phyloP scores from a whole-genome alignment of 2,113 vertebrate species.

The Vidua macroura region DNA sequence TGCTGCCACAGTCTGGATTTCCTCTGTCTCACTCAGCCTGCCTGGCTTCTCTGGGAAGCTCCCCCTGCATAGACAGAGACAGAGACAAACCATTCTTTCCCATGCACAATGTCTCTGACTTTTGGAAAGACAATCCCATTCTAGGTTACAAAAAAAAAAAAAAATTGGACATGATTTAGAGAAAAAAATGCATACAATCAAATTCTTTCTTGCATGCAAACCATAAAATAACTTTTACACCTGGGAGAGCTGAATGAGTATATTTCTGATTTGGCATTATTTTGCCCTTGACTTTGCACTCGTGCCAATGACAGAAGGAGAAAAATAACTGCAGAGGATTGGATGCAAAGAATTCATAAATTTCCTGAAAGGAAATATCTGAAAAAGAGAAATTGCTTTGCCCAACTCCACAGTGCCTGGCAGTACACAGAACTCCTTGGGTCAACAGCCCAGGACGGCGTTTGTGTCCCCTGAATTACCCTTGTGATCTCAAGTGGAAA shows the following conservation, averaged over 20 bases:
- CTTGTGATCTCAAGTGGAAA: slow-evolving; percentile 53
- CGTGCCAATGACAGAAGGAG: slow-evolving; percentile 28
- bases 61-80: background rate
- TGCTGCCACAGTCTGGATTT: background rate
- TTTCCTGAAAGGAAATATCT: background rate
- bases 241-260: slow-evolving; percentile 32
- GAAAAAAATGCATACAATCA: slow-evolving; percentile 5
- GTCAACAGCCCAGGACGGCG: slow-evolving; percentile 33
- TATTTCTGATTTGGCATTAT: slow-evolving; percentile 8
- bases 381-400: background rate
- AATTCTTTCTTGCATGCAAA: slow-evolving; percentile 40
- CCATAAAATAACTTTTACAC: slow-evolving; percentile 53
- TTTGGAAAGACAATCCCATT: background rate
- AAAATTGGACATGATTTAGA: background rate
- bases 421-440: background rate
- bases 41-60: background rate
- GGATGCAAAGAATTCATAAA: slow-evolving; percentile 20
- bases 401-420: background rate
- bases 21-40: background rate
- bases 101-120: background rate
- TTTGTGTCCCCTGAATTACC: slow-evolving; percentile 19
- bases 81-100: background rate
- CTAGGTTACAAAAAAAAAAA: background rate
- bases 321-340: background rate
- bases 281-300: slow-evolving; percentile 54